Conservation (phyloP, 2,113 vertebrate genomes). For the Zingel zingel region DNA sequence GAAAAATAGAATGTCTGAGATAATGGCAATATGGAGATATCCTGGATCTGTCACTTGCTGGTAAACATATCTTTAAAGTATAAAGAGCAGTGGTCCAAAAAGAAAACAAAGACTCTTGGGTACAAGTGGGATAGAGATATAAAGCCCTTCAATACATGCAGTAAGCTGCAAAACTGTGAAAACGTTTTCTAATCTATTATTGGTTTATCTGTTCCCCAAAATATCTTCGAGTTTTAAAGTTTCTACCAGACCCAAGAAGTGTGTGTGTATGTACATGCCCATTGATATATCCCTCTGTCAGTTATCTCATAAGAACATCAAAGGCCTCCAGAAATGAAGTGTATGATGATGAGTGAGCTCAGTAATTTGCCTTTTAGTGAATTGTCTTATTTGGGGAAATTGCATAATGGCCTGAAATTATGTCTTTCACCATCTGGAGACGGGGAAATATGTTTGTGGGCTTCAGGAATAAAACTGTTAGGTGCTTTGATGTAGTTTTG, state of each 20-base stretch:
- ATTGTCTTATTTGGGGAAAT: slow-evolving; percentile 52
- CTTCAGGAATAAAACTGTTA: slow-evolving; percentile 24
- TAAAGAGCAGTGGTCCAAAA: slow-evolving; percentile 27
- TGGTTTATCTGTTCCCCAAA: slow-evolving; percentile 15
- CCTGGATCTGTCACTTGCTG: slow-evolving; percentile 10
- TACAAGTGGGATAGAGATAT: not conserved
- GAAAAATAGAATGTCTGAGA: not conserved
- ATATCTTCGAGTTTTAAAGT: not conserved
- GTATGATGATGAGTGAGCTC: slow-evolving; percentile 21
- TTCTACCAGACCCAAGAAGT: not conserved
- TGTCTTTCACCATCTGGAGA: slow-evolving; percentile 32
- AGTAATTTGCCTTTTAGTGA: slow-evolving; percentile 53
- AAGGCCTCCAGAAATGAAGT: slow-evolving; percentile 47
- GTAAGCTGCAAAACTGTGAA: not conserved
- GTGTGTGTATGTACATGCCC: not conserved
- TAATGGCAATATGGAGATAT: not conserved
- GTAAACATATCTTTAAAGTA: not conserved
- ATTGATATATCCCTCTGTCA: not conserved
- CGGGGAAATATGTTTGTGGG: not conserved
- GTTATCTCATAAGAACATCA: slow-evolving; percentile 54
- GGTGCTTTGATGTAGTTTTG: slow-evolving; percentile 54
- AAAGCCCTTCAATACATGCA: not conserved
- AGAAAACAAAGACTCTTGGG: not conserved
- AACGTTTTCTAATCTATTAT: slow-evolving; percentile 9
- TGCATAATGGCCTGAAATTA: slow-evolving; percentile 45